Evolutionary conservation across 2,113 vertebrate genomes (phyloP).

Genomic region (Tauraco erythrolophus): DNA sequence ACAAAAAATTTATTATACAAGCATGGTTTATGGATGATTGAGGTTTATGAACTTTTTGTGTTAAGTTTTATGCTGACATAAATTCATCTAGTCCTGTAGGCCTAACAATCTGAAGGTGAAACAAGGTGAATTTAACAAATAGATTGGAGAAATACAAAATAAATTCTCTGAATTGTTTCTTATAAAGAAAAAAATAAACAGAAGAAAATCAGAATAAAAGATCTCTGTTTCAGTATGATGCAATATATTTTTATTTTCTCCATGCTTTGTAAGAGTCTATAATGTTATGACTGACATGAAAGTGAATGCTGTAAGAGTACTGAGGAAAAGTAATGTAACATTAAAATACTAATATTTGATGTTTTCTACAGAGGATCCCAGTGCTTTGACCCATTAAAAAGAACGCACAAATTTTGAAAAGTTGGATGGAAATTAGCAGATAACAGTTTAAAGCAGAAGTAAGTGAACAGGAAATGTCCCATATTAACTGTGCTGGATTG

Average conservation of each 20-base stretch:
- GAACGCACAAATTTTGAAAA: background rate
- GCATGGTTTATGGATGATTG: background rate
- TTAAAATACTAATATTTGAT: background rate
- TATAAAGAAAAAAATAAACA: background rate
- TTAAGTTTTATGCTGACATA: background rate
- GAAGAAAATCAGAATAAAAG: background rate
- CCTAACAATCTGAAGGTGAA: background rate
- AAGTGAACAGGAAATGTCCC: background rate
- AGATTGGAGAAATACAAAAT: background rate
- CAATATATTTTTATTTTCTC: background rate
- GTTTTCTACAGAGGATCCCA: background rate
- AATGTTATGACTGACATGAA: background rate
- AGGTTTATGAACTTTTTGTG: background rate
- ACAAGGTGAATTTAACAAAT: background rate
- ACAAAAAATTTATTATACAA: background rate
- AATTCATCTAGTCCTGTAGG: background rate
- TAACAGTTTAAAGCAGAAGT: background rate
- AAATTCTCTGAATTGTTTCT: background rate
- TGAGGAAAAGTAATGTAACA: background rate
- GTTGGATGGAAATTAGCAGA: background rate
- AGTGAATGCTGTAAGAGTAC: background rate
- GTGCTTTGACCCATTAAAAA: background rate
- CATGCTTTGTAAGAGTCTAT: background rate
- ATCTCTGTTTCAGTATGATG: background rate
- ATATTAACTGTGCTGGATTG: background rate